A percentile compares a stretch with the other conserved stretches of the same genome.
phyloP scores from a whole-genome alignment of 2,888 invertebrate genomes.

The Cyrtodaria siliqua region DNA sequence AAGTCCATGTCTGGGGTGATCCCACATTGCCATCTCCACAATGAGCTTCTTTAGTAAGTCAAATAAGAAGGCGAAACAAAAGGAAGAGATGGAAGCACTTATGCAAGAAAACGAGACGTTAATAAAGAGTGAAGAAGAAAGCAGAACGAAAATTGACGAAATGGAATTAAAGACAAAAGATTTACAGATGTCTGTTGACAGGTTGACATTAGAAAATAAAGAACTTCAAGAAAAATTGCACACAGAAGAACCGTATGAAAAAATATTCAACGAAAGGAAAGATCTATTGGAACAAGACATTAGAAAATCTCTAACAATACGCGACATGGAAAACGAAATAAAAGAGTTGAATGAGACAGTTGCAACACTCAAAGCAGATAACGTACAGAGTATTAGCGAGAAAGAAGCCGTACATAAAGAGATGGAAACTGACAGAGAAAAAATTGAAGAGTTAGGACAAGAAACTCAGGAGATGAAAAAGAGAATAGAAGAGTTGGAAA shows the following conservation, averaged over 20 bases:
- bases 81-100: slow-evolving; percentile 34
- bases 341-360: slow-evolving; percentile 25
- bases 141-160: slow-evolving; percentile 22
- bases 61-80: slow-evolving; percentile 31
- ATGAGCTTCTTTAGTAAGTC: slow-evolving; percentile 18
- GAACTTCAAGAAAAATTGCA: slow-evolving; percentile 43
- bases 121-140: slow-evolving; percentile 23
- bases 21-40: not conserved
- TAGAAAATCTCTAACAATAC: slow-evolving; percentile 24
- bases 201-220: slow-evolving; percentile 34
- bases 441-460: slow-evolving; percentile 26
- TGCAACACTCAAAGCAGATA: slow-evolving; percentile 15
- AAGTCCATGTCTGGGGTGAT: too few species aligned
- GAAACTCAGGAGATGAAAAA: slow-evolving; percentile 38
- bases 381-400: slow-evolving; percentile 9
- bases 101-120: slow-evolving; percentile 38
- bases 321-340: slow-evolving; percentile 35
- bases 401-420: slow-evolving; percentile 5
- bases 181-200: slow-evolving; percentile 16
- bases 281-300: slow-evolving; percentile 29
- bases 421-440: slow-evolving; percentile 23
- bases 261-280: slow-evolving; percentile 52
- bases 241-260: slow-evolving; percentile 58
- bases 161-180: slow-evolving; percentile 17
- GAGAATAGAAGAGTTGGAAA: slow-evolving; percentile 44